Percentiles rank a stretch among this genome's conserved stretches.
Conservation (phyloP, 2,797 vertebrate genomes). For the Syndactyla subalaris region DNA sequence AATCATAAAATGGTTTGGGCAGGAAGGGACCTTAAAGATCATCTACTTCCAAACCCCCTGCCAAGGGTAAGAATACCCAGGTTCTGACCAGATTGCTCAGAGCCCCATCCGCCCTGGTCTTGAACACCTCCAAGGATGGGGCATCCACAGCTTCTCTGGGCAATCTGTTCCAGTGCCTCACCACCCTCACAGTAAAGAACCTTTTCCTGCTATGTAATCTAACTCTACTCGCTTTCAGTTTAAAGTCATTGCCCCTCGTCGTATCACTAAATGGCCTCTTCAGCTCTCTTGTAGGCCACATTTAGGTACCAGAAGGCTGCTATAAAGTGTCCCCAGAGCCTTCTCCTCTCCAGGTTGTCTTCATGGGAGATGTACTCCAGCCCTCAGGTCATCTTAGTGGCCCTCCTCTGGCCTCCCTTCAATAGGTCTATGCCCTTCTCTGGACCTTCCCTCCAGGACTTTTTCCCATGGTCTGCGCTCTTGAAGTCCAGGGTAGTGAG, state of each 20-base stretch:
- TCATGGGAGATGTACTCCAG: background rate
- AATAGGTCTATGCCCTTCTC: background rate
- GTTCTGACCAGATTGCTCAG: background rate
- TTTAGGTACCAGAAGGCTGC: background rate
- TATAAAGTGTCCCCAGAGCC: background rate
- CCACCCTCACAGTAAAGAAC: background rate
- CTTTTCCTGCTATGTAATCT: background rate
- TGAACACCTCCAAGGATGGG: too few relatives aligned
- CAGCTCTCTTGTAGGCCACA: background rate
- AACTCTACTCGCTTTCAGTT: background rate
- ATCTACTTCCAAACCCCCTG: background rate
- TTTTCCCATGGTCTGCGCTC: background rate
- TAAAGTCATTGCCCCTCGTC: background rate
- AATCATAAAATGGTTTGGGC: background rate
- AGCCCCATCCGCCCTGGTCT: background rate
- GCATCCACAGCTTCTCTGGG: background rate
- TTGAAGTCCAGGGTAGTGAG: background rate
- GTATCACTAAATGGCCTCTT: background rate
- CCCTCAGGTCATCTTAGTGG: background rate
- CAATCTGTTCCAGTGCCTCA: background rate
- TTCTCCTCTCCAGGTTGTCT: background rate
- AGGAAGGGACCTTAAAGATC: background rate
- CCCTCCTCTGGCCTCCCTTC: background rate
- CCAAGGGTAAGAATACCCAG: background rate
- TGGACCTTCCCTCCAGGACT: background rate